Evolutionary conservation across 2,113 vertebrate genomes (phyloP), one percentile per base, ranked within the genome.

Genomic region (Nibea albiflora): DNA sequence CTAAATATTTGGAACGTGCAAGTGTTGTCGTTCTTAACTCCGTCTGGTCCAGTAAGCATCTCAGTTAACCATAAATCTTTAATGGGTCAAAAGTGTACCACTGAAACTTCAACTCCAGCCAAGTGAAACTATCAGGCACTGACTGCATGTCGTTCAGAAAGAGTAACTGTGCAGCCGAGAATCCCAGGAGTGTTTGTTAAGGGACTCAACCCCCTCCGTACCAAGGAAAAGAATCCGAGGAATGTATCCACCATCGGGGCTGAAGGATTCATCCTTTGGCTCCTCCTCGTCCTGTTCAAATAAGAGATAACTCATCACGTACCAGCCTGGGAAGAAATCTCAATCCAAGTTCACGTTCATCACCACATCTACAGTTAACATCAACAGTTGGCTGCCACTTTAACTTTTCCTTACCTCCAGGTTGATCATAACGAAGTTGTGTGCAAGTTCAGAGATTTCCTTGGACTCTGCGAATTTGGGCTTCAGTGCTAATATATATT

Each of bases 401-500:
- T 14, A 31, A 39, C 11, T 10, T 16, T 7, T 76, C 49, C 96
- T 95, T 92, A 99, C 98, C 97, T 99, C 97, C 80, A 99, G 89
- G 92, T 99, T 99, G 78, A 99, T 94, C 98, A 99, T 99, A 63
- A 99, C 89, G 92, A 99, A 99, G 95, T 98, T 99, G 95, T 99
- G 98, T 2, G 98, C 95, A 77, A 99, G 95, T 88, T 99, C 98
- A 71, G 97, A 97, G 89, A 99, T 98, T 91, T 99, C 98, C 94
- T 97, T 97, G 73, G 98, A 99, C 85, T 97, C 97, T 8, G 98
- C 96, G 92, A 99, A 99, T 91, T 98, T 99, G 64, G 98, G 98
- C 92, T 99, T 99, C 91, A 99, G 94, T 44, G 97, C 98, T 99
- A 87, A 65, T 58, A n/a, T n/a, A n/a, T n/a, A n/a, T n/a, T n/a